A percentile compares a stretch with the other conserved stretches of the same genome.
Conservation (phyloP, 1,140 invertebrate genomes). For the Macrobrachium nipponense region DNA sequence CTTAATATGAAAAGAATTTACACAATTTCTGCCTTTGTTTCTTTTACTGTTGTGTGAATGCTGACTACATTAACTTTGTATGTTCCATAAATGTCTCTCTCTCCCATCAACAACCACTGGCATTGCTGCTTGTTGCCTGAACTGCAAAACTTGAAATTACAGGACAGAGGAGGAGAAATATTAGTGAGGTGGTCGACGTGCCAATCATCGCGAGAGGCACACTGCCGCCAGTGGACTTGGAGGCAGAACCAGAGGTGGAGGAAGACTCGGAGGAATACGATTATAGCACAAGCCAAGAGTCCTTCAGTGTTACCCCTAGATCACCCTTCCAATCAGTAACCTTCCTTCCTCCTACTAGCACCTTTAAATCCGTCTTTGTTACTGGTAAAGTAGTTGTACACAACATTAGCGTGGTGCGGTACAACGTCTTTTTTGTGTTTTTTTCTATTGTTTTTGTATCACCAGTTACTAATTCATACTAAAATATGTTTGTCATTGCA, state of each 20-base stretch:
- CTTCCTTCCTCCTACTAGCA: background rate
- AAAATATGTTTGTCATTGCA: no score
- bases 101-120: background rate
- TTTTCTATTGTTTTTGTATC: no score
- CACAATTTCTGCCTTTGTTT: no score
- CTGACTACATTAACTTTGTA: no score
- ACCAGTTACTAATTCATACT: no score
- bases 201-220: conserved; percentile 31
- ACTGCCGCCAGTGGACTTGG: background rate
- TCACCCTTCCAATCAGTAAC: background rate
- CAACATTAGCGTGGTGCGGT: no score
- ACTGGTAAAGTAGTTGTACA: no score
- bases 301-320: background rate
- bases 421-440: no score
- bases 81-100: background rate
- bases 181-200: conserved; percentile 14
- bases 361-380: background rate
- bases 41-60: no score
- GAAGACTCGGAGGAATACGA: background rate
- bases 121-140: conserved; percentile 26
- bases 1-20: no score
- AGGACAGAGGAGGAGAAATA: conserved; percentile 17
- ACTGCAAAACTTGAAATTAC: background rate
- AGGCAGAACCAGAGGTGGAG: background rate
- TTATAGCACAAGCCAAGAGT: background rate